Evolutionary conservation across 2,888 invertebrate species (phyloP).

Genomic region (Melanotus villosus): DNA sequence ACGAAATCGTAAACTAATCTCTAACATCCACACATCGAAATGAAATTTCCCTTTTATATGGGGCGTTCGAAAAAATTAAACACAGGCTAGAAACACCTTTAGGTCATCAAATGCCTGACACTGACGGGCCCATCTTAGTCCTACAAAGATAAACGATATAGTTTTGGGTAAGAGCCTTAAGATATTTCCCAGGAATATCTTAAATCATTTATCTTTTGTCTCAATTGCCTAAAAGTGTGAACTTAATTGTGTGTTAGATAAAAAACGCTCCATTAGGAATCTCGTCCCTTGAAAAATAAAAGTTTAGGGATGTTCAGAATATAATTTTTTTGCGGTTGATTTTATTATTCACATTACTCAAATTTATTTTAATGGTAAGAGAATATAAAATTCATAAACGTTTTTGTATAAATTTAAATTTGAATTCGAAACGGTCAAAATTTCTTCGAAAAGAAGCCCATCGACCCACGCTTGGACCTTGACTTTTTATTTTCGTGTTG

Average conservation of each 20-base stretch:
- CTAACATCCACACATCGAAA: background rate
- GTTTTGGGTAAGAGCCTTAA: slow-evolving; percentile 27
- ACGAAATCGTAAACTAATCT: background rate
- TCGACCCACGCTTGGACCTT: slow-evolving; percentile 2
- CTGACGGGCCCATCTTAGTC: background rate
- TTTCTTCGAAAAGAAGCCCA: background rate
- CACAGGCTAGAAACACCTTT: background rate
- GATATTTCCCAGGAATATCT: slow-evolving; percentile 30
- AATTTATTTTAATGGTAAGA: no score
- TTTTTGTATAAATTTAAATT: background rate
- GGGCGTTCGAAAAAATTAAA: background rate
- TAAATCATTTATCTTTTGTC: slow-evolving; percentile 35
- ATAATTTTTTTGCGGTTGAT: no score
- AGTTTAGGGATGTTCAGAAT: no score
- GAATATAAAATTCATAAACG: no score
- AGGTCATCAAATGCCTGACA: background rate
- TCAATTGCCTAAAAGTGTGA: slow-evolving; percentile 4
- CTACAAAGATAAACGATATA: slow-evolving; percentile 13
- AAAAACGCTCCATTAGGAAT: no score
- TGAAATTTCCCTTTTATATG: background rate
- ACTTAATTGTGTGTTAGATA: background rate
- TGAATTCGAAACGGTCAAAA: background rate
- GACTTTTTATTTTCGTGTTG: background rate
- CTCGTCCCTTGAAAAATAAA: no score
- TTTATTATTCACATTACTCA: no score